Conservation (phyloP, 1,140 invertebrate species). For the Aphis craccivora region DNA sequence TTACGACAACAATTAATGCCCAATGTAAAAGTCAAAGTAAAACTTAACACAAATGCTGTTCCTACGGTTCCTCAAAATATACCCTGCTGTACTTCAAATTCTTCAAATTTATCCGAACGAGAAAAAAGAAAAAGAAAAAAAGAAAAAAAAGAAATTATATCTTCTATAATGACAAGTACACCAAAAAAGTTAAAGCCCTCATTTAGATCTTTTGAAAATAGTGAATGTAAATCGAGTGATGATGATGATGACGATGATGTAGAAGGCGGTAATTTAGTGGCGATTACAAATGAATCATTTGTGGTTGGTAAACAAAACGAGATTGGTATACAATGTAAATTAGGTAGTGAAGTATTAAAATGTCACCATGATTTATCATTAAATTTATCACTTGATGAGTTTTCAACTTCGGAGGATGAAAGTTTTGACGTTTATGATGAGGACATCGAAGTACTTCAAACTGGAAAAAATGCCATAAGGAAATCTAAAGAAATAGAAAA, state of each 20-base stretch:
- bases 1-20: slow-evolving; percentile 16
- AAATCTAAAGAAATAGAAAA: no score
- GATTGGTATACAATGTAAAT: no score
- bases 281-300: no score
- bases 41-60: background rate
- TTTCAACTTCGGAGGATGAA: no score
- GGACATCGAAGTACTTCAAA: no score
- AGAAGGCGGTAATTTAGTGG: background rate
- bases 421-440: no score
- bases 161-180: background rate
- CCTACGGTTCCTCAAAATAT: background rate
- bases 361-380: no score
- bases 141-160: background rate
- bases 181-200: background rate
- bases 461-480: no score
- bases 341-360: no score
- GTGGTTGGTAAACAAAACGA: no score
- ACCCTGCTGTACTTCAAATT: background rate
- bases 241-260: background rate
- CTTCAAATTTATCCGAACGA: background rate
- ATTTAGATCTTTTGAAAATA: background rate
- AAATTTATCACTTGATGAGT: no score
- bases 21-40: background rate
- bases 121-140: background rate
- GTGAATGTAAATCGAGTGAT: background rate